These are phyloP conservation scores for Dendrocopos noguchii DNA, from an alignment of 2,113 vertebrate species.

Conservation along the genomic window DNA sequence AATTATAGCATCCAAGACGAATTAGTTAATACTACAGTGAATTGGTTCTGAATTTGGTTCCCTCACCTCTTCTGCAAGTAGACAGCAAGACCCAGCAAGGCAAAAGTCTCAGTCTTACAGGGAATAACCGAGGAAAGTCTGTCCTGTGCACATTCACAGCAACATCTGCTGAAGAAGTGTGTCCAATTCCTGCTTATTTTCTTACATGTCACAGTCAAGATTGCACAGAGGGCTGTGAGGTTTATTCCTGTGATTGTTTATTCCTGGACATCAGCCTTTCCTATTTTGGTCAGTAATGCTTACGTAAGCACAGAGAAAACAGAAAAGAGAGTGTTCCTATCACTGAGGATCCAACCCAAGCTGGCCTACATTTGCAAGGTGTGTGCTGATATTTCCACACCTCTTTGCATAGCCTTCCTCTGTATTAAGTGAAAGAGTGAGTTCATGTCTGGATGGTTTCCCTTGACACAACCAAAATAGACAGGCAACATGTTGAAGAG, in stretches of 20 bases:
- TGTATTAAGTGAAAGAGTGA: background rate
- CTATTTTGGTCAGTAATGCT: background rate
- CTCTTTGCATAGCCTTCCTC: background rate
- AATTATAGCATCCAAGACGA: background rate
- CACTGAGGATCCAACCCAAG: background rate
- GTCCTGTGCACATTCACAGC: background rate
- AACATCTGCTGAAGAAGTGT: background rate
- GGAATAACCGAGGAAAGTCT: background rate
- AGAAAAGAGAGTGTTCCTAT: accelerated
- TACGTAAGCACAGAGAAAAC: background rate
- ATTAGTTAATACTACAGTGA: background rate
- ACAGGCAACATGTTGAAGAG: background rate
- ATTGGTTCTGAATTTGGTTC: background rate
- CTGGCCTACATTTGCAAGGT: background rate
- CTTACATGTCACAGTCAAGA: background rate
- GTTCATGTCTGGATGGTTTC: background rate
- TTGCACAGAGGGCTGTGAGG: background rate
- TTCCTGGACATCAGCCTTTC: background rate
- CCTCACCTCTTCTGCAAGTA: background rate
- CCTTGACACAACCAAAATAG: background rate
- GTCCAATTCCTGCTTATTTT: background rate
- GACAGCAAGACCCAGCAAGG: background rate
- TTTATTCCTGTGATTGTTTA: no score
- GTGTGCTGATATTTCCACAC: background rate
- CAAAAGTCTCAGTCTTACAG: background rate